Evolutionary conservation across 2,888 invertebrate genomes (phyloP), one percentile per base, ranked within the genome.

Genomic region (Hydraecia micacea): DNA sequence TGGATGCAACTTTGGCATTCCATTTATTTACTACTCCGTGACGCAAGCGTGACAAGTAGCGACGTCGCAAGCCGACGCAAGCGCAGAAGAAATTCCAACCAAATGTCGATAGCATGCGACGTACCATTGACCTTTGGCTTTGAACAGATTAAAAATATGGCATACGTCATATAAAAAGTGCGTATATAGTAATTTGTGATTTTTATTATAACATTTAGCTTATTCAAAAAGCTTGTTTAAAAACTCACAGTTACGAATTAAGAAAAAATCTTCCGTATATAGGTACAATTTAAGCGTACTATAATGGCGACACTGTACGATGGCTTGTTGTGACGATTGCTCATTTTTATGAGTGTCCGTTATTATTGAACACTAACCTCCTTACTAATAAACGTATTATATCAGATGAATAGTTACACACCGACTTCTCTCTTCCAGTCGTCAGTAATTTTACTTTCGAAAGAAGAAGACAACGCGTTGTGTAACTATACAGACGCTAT

Each of bases 21-120:
- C 15, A 73, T 39, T 42, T 52, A 67, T 63, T 70, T 67, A 86
- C 70, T 73, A 85, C 70, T 79, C 55, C 4, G 63, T 81, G 70
- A 83, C 83, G 78, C 52, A 81, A 32, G 11, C 58, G n/a, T 66
- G 60, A 79, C 25, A 62, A 39, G 21, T 21, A 28, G 46, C 65
- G 49, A 62, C 46, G 52, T 66, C 42, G n/a, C 18, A 25, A 58
- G n/a, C 7, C 67, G 46, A 83, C 76, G 65, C 36, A 73, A 70
- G 36, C 63, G 71, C 21, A 60, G n/a, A 65, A 69, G 49, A 71
- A 82, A 82, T 77, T 52, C n/a, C 69, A 52, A 67, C 4, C 52
- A 52, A 73, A 70, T 39, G 46, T 68, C 63, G 60, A 68, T 18
- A 67, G 25, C 42, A 65, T 72, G 28, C 55, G 68, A 81, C 36